These are phyloP conservation scores for Macrosoma leucophasiata DNA, from an alignment of 2,888 invertebrate genomes.

Conservation along the genomic window DNA sequence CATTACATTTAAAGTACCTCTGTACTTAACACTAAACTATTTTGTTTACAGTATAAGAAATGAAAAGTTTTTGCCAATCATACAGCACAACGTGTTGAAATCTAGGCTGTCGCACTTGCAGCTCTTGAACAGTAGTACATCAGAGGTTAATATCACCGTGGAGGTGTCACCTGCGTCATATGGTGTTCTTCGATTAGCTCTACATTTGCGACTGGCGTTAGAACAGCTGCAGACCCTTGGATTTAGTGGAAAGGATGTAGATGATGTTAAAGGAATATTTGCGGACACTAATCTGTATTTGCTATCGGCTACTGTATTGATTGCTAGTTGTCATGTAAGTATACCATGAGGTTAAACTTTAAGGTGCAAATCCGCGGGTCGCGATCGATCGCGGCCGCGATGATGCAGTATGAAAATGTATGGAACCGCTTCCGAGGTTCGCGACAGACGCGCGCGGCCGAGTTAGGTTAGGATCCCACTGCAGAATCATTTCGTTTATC, in stretches of 20 bases:
- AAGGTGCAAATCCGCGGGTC: too few species aligned
- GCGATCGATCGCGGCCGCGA: too few species aligned
- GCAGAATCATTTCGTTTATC: too few species aligned
- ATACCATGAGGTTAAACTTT: too few species aligned
- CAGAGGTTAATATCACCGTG: conserved; percentile 80
- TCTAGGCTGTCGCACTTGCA: conserved; percentile 85
- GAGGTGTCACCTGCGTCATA: conserved; percentile 84
- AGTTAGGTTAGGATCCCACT: too few species aligned
- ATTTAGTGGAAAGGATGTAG: conserved; percentile 94
- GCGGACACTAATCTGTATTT: conserved; percentile 96
- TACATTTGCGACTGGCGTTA: conserved; percentile 86
- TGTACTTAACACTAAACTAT: too few species aligned
- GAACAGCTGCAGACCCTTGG: conserved; percentile 83
- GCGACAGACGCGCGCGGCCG: too few species aligned
- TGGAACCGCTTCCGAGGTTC: too few species aligned
- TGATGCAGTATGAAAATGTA: too few species aligned
- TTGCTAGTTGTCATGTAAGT: conserved; percentile 95
- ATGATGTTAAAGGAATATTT: conserved; percentile 97
- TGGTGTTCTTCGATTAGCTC: conserved; percentile 84
- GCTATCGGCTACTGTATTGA: conserved; percentile 90
- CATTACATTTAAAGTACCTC: too few species aligned
- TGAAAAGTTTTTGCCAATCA: conserved; percentile 86
- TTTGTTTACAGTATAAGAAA: conserved; percentile 72
- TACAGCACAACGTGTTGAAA: conserved; percentile 89
- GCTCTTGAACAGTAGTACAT: conserved; percentile 76